A percentile compares a stretch with the other conserved stretches of the same genome.
Evolutionary conservation across 2,888 invertebrate species (phyloP).

Genomic region (Lithodes maja): DNA sequence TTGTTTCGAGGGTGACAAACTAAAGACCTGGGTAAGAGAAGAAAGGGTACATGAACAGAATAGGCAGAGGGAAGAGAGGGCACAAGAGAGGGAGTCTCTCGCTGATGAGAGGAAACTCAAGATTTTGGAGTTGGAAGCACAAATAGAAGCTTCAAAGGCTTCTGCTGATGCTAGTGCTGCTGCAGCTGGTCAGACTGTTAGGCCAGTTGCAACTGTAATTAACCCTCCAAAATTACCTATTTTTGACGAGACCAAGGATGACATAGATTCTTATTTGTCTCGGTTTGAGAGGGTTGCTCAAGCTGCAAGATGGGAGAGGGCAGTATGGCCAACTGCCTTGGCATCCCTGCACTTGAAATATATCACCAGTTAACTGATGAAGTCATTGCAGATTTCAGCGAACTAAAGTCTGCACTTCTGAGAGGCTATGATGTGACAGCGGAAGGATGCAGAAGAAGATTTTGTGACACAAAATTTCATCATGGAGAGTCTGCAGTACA

Average conservation of each 20-base stretch:
- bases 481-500: not conserved
- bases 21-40: not conserved
- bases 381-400: not conserved
- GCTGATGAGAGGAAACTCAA: not conserved
- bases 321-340: not conserved
- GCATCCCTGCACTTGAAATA: not conserved
- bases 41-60: not conserved
- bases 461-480: not conserved
- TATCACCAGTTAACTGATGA: not conserved
- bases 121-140: not conserved
- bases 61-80: too few relatives aligned
- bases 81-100: too few relatives aligned
- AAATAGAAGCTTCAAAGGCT: not conserved
- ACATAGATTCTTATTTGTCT: not conserved
- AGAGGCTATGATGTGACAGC: not conserved
- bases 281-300: not conserved
- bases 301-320: fast-evolving
- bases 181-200: not conserved
- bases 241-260: not conserved
- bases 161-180: not conserved
- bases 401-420: not conserved
- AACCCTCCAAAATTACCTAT: not conserved
- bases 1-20: not conserved
- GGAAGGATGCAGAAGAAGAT: not conserved
- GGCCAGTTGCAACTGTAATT: not conserved